Evolutionary conservation across 1,140 invertebrate genomes (phyloP).

Genomic region (Drosophila mauritiana): DNA sequence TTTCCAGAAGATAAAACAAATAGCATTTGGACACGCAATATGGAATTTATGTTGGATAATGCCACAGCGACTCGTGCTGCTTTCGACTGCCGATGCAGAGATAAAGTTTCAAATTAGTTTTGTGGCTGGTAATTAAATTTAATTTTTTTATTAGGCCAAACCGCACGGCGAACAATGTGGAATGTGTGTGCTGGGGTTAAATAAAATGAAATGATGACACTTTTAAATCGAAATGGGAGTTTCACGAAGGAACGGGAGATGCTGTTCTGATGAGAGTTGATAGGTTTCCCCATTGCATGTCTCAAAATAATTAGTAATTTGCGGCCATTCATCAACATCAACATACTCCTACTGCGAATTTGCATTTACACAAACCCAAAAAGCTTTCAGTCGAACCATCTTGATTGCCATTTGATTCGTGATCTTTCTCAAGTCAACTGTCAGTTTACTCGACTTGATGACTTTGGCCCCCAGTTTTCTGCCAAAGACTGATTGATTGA

Average conservation of each 20-base stretch:
- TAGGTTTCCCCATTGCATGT: constrained; percentile 21
- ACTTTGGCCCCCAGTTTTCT: constrained; percentile 50
- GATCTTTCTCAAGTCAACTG: constrained; percentile 62
- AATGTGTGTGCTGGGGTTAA: constrained; percentile 25
- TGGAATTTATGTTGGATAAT: constrained; percentile 78
- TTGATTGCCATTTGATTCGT: constrained; percentile 77
- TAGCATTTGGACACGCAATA: constrained; percentile 78
- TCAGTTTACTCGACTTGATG: constrained; percentile 70
- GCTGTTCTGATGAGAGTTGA: not conserved
- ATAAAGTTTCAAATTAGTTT: constrained; percentile 81
- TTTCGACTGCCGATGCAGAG: constrained; percentile 66
- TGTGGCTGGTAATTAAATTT: constrained; percentile 81
- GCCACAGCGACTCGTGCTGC: constrained; percentile 37
- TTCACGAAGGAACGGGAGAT: not conserved
- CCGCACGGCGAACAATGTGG: constrained; percentile 31
- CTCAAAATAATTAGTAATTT: constrained; percentile 33
- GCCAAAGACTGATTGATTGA: constrained; percentile 65
- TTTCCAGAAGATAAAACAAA: constrained; percentile 65
- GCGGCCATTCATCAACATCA: constrained; percentile 30
- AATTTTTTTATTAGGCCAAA: constrained; percentile 77
- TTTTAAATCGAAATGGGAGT: constrained; percentile 38
- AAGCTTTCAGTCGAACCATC: constrained; percentile 57
- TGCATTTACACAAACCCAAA: constrained; percentile 50
- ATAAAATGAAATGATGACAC: constrained; percentile 33
- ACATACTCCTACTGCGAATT: constrained; percentile 20